Percentiles rank a stretch among this genome's conserved stretches.
These are phyloP conservation scores for Neopipo cinnamomea DNA, from an alignment of 2,113 vertebrate genomes.

Conservation along the genomic window DNA sequence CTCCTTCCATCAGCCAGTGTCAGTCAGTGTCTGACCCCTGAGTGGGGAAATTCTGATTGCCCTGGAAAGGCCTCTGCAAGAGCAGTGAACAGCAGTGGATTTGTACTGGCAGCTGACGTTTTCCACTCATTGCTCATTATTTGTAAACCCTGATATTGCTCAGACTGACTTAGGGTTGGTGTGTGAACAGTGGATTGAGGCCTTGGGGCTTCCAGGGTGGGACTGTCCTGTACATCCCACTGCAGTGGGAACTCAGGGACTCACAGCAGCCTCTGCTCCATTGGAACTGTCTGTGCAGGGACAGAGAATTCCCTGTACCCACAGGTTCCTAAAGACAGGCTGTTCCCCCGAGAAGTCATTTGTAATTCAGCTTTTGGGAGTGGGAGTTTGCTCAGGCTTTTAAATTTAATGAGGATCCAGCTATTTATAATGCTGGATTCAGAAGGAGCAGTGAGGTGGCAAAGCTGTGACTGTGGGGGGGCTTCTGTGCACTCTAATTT, in stretches of 20 bases:
- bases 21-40: not conserved
- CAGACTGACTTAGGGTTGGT: not conserved
- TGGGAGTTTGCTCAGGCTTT: not conserved
- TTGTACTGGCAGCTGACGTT: not conserved
- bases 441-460: not conserved
- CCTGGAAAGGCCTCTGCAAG: not conserved
- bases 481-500: not conserved
- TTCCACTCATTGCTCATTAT: not conserved
- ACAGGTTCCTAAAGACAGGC: not conserved
- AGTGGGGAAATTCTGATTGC: accelerated
- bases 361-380: not conserved
- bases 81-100: not conserved
- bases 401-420: not conserved
- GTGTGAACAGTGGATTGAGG: not conserved
- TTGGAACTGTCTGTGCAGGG: not conserved
- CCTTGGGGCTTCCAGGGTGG: not conserved
- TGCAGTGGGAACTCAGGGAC: not conserved
- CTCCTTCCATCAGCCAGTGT: not conserved
- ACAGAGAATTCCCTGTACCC: not conserved
- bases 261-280: not conserved
- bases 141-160: not conserved
- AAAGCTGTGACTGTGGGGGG: not conserved
- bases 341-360: not conserved
- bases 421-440: not conserved
- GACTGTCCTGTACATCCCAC: not conserved